A percentile compares a stretch with the other conserved stretches of the same genome.
These are phyloP conservation scores for Actinia tenebrosa DNA, from an alignment of 64 coral and sea anemone genomes.

Conservation along the genomic window DNA sequence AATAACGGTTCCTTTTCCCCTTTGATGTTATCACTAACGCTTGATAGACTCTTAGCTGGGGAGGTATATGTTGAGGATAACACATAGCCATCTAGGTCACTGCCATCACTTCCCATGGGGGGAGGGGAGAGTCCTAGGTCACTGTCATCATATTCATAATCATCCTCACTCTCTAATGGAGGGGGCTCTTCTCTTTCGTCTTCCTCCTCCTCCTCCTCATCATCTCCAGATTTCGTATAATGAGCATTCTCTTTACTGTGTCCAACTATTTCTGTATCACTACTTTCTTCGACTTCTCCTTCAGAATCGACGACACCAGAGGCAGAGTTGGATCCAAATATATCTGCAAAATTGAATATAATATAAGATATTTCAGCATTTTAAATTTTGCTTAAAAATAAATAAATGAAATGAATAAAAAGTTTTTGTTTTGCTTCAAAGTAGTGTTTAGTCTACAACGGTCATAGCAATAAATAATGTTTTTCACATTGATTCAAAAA, in stretches of 20 bases:
- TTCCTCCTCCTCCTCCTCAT: neutral
- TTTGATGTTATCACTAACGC: neutral
- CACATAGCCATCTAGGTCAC: neutral
- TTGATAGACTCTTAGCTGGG: conserved; percentile 10
- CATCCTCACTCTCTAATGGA: conserved; percentile 35
- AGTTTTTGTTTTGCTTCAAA: no score
- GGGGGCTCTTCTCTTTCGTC: conserved; percentile 6
- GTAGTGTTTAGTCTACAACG: no score
- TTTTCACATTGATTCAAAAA: no score
- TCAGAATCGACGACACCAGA: conserved; percentile 33
- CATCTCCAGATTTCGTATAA: conserved; percentile 23
- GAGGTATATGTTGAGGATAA: conserved; percentile 5
- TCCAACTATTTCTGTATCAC: conserved; percentile 57
- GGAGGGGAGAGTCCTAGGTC: conserved; percentile 22
- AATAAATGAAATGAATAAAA: no score
- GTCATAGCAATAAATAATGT: no score
- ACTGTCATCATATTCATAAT: conserved; percentile 39
- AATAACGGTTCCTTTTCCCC: neutral
- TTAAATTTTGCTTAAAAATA: no score
- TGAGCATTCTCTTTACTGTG: conserved; percentile 36
- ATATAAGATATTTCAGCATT: no score
- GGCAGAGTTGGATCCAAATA: conserved; percentile 37
- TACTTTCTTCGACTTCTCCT: conserved; percentile 45
- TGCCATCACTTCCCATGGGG: conserved; percentile 9
- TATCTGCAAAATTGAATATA: conserved; percentile 28